These are phyloP conservation scores for Coenonympha glycerion DNA, from an alignment of 2,888 invertebrate species.

Conservation along the genomic window DNA sequence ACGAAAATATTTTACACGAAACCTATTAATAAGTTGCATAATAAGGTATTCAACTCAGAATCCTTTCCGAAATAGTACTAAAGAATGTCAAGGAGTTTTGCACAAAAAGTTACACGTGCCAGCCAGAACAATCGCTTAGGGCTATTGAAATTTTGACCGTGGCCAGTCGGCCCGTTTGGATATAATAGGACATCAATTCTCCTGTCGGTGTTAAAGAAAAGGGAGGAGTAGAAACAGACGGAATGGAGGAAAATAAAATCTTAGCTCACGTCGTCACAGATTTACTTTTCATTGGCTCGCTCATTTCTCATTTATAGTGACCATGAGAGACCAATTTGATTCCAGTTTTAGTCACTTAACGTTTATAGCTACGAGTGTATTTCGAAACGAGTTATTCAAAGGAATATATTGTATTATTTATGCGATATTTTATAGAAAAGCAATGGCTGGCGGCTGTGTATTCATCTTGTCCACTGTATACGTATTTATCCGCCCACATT, in stretches of 20 bases:
- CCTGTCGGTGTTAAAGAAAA: slow-evolving; percentile 44
- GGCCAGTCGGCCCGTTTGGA: slow-evolving; percentile 54
- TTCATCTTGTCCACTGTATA: slow-evolving; percentile 28
- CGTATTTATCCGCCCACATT: slow-evolving; percentile 48
- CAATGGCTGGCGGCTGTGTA: background rate
- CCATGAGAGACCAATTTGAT: slow-evolving; percentile 35
- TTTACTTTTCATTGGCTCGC: slow-evolving; percentile 20
- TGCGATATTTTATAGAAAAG: background rate
- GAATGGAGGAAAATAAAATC: slow-evolving; percentile 23
- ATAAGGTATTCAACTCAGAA: slow-evolving; percentile 64
- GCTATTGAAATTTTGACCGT: slow-evolving; percentile 71
- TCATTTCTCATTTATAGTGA: slow-evolving; percentile 22
- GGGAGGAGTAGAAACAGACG: slow-evolving; percentile 32
- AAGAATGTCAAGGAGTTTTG: slow-evolving; percentile 66
- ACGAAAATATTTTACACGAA: slow-evolving; percentile 34
- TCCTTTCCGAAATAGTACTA: slow-evolving; percentile 52
- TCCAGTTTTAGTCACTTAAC: slow-evolving; percentile 24
- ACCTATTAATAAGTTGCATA: slow-evolving; percentile 61
- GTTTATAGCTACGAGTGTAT: slow-evolving; percentile 31
- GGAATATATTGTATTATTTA: background rate
- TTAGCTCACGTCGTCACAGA: slow-evolving; percentile 3
- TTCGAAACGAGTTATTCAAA: slow-evolving; percentile 40
- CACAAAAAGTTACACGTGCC: slow-evolving; percentile 75
- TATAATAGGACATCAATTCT: slow-evolving; percentile 64
- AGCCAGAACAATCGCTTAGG: slow-evolving; percentile 57